Conservation (phyloP, 2,113 vertebrate species). For the Rhabdornis inornatus region DNA sequence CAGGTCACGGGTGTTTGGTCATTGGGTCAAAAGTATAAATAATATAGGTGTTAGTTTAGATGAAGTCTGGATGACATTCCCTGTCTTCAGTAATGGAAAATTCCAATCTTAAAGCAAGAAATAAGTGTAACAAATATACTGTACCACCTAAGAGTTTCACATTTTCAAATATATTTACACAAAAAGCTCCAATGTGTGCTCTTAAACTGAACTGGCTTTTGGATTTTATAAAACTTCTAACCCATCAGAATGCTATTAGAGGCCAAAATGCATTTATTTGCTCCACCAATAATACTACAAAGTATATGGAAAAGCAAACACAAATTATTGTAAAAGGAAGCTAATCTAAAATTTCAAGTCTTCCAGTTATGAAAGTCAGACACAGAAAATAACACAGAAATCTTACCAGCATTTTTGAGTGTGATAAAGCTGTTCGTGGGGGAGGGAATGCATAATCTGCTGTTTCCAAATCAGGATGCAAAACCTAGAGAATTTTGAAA, state of each 20-base stretch:
- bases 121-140: neutral
- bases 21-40: no score
- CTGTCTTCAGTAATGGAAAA: neutral
- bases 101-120: neutral
- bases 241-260: neutral
- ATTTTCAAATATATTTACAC: neutral
- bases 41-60: neutral
- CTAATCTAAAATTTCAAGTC: neutral
- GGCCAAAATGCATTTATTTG: neutral
- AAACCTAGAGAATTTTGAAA: constrained; percentile 78
- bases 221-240: neutral
- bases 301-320: neutral
- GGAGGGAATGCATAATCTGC: constrained; percentile 97
- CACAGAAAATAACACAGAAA: neutral
- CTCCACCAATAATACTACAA: neutral
- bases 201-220: neutral
- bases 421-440: constrained; percentile 87
- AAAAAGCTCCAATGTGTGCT: neutral
- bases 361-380: neutral
- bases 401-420: constrained; percentile 95
- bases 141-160: neutral
- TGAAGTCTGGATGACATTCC: neutral
- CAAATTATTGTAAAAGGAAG: neutral
- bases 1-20: no score
- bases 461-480: constrained; percentile 95